Base-by-base conservation (phyloP, 2,113 vertebrate genomes). In the Antechinus flavipes region DNA sequence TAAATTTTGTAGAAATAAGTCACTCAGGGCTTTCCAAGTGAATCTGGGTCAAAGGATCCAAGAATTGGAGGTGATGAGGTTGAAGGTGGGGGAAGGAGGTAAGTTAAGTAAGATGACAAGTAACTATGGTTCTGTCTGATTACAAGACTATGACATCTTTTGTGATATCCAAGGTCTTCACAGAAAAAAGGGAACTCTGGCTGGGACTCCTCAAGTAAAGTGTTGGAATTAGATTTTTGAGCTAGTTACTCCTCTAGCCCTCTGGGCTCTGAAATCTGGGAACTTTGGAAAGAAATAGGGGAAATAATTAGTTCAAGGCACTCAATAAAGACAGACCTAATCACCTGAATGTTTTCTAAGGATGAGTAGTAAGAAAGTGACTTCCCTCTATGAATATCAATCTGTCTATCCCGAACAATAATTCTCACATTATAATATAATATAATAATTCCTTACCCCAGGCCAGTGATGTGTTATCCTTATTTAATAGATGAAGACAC, bases 211-310 rank as follows among this genome's bases (percentile, higher is more conserved):
- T 46, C 26, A 7, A 0, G 35, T 46, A 1, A 68, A 92, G 92
- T 68, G 91, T 0, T 0, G 90, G 76, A 90, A 94, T 96, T 97
- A 98, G 58, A 90, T 95, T 91, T 97, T 97, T 7, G 97, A 95
- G 96, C 2, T 4, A 0, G 94, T 97, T 0, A 6, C 93, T 54
- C 94, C 91, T 96, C 96, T 93, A n/a, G 94, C 49, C 0, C 8
- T 96, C 91, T 98, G 58, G 22, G 91, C 46, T 93, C 93, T 92
- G 91, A 24, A 61, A 50, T 98, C 98, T 96, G 97, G 76, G 55
- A 91, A 96, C 97, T 98, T 94, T 4, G 35, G 93, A 94, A 89
- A 50, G 46, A 94, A 49, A 96, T 93, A 1, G 3, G 26, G 9
- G 26, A 49, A 35, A 26, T 23, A 0, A 30, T 98, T 35, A 95